A percentile compares a stretch with the other conserved stretches of the same genome.
These are phyloP conservation scores for Austrofundulus limnaeus DNA, from an alignment of 2,113 vertebrate genomes.

Conservation along the genomic window DNA sequence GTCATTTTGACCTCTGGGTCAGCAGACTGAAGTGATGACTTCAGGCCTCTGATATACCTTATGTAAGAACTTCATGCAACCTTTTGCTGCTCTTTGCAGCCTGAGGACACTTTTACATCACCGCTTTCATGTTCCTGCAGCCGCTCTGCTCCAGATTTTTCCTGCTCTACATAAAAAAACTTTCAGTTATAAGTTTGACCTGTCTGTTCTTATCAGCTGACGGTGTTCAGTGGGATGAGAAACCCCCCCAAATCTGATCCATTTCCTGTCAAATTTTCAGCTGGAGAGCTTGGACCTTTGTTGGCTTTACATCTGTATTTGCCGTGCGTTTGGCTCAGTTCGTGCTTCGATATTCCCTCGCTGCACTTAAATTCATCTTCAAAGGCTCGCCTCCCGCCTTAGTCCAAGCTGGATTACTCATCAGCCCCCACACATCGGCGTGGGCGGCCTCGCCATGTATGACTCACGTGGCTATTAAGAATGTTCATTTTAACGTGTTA, in stretches of 20 bases:
- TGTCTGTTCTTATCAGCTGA: neutral
- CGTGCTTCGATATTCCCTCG: constrained; percentile 28
- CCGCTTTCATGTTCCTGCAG: constrained; percentile 11
- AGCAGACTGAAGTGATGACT: constrained; percentile 19
- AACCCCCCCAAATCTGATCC: constrained; percentile 7
- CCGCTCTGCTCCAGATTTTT: constrained; percentile 8
- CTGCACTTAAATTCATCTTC: constrained; percentile 28
- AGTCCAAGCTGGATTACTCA: constrained; percentile 59
- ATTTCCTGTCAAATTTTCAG: neutral
- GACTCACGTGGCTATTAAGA: constrained; percentile 53
- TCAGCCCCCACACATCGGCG: constrained; percentile 34
- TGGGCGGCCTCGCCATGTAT: constrained; percentile 33
- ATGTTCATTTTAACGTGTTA: constrained; percentile 29
- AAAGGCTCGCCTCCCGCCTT: constrained; percentile 41
- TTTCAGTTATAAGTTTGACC: neutral
- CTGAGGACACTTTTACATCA: constrained; percentile 36
- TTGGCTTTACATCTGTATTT: neutral
- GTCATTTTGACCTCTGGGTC: constrained; percentile 21
- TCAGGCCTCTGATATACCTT: constrained; percentile 25
- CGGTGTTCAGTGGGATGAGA: neutral
- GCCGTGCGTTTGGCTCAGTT: constrained; percentile 19
- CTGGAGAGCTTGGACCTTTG: neutral
- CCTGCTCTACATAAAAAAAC: neutral
- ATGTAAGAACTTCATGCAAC: constrained; percentile 26
- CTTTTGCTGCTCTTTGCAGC: constrained; percentile 29